Evolutionary conservation across 2,888 invertebrate genomes (phyloP), one percentile per base, ranked within the genome.

Genomic region (Apodemia hepburni): DNA sequence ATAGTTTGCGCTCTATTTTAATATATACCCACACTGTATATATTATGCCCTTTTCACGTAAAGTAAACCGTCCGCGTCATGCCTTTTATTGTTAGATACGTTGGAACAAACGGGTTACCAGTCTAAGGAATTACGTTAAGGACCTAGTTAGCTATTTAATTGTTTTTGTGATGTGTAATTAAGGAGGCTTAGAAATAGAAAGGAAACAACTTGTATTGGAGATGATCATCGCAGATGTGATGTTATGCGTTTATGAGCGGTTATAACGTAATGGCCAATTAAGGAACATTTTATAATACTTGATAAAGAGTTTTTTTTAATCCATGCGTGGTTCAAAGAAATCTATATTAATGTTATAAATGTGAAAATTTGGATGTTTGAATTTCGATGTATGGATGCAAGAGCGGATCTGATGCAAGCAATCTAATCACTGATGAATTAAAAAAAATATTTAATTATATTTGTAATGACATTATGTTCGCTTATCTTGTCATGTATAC

Each of bases 1-100:
- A n/a, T n/a, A n/a, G 29, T 38, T 2, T 11, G 11, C 38, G 38
- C 38, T 38, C 38, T 38, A 38, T 38, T 8, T 38, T 38, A 38
- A 38, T 9, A 38, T 38, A 8, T 38, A 8, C 38, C 9, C 38
- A 2, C 8, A 42, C 4, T 42, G 11, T 42, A 42, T 15, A 42
- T 11, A 42, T 58, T n/a, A n/a, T n/a, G 63, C 51, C 65, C 62
- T 64, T 69, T 66, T 63, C 67, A 65, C 59, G 66, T 22, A 51
- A 54, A 27, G 42, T 42, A 51, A 59, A 64, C 61, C 64, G 61
- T 42, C 42, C 42, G 42, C 42, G 4, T 61, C 64, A 61, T 51
- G 18, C 61, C 59, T 49, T 61, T 61, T 59, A 61, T 59, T 61
- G 59, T 59, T 54, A 27, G 22, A 54, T 5, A 54, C 22, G 49